Conservation (phyloP, 1,140 invertebrate genomes). For the Solenopsis fugax region DNA sequence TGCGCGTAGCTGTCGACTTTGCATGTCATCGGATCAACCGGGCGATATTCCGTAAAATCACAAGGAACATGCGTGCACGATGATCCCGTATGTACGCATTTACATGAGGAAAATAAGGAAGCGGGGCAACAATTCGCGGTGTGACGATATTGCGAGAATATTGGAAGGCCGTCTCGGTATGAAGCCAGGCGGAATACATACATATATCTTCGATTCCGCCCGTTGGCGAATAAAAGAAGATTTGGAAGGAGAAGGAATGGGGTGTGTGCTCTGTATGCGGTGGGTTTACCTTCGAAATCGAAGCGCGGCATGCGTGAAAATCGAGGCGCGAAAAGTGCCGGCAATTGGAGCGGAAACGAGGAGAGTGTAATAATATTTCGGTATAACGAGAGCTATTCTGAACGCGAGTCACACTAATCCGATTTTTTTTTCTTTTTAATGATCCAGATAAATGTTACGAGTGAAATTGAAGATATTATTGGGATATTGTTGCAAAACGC, state of each 20-base stretch:
- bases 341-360: conserved; percentile 45
- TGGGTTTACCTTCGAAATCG: conserved; percentile 54
- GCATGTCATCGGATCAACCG: conserved; percentile 32
- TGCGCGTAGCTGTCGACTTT: conserved; percentile 13
- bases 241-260: background rate
- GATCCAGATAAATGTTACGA: background rate
- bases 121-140: conserved; percentile 52
- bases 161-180: conserved; percentile 40
- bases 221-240: conserved; percentile 54
- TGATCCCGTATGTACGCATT: conserved; percentile 29
- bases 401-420: conserved; percentile 7
- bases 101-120: conserved; percentile 49
- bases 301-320: conserved; percentile 49
- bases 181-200: conserved; percentile 48
- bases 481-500: background rate
- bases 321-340: conserved; percentile 36
- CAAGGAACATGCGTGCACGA: conserved; percentile 14
- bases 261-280: background rate
- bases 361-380: conserved; percentile 36
- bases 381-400: conserved; percentile 22
- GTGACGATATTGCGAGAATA: conserved; percentile 57
- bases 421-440: background rate
- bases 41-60: conserved; percentile 39
- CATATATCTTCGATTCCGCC: conserved; percentile 47
- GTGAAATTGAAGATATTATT: background rate